Evolutionary conservation across 2,888 invertebrate genomes (phyloP), one percentile per base, ranked within the genome.

Genomic region (Pocota personata): DNA sequence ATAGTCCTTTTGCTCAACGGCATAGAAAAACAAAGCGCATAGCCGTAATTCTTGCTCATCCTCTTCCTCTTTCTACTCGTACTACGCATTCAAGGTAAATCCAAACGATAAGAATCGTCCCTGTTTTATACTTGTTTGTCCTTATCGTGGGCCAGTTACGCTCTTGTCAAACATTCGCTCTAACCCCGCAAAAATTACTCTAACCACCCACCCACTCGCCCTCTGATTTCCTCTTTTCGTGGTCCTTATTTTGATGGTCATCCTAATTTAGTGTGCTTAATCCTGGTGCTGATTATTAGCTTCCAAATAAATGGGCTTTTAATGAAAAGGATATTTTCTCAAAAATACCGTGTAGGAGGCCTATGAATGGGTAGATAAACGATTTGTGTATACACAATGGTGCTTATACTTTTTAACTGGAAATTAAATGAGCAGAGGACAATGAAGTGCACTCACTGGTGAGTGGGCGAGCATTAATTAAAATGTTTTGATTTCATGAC

Each of bases 191-290:
- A 67, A 35, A 57, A 58, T 43, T 58, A 24, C 58, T 55, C 27
- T 16, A n/a, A 7, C 50, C 30, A n/a, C 5, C 7, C 35, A 14
- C 48, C 46, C 24, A 50, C 12, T 35, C 14, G 1, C 21, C 5
- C 16, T 64, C 32, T 21, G 7, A 12, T 16, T 19, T 16, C 43
- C 14, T 5, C 35, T 16, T 10, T 57, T 16, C 40, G 14, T 75
- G 58, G 69, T 69, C 62, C 69, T 78, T 55, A 55, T 78, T 78
- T 79, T 80, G 75, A 84, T 79, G 84, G 84, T 84, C 80, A 84
- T 84, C 84, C 75, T 84, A 84, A 84, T 84, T 84, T 80, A 84
- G 80, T 75, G 64, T 69, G 73, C 69, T 84, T 84, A 84, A 84
- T 84, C 80, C 80, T 75, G 64, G 71, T 75, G 84, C 69, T 84